Percentiles rank a stretch among this genome's conserved stretches.
Evolutionary conservation across 2,113 vertebrate species (phyloP).

Genomic region (Phasianus colchicus): DNA sequence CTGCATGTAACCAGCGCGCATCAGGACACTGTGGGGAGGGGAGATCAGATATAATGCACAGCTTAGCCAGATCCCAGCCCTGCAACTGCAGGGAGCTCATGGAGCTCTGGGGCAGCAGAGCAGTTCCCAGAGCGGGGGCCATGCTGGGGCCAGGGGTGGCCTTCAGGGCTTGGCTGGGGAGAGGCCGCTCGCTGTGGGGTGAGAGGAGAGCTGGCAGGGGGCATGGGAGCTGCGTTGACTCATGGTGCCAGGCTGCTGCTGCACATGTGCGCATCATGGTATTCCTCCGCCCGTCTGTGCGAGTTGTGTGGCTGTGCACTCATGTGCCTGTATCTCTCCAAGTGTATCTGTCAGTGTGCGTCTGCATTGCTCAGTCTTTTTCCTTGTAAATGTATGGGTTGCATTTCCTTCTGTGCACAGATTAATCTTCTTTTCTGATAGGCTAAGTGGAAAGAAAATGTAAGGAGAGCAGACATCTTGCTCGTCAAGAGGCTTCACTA

Average conservation of each 20-base stretch:
- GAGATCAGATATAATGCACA: background rate
- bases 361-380: slow-evolving; percentile 41
- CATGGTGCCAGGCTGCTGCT: background rate
- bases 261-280: background rate
- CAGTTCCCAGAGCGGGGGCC: background rate
- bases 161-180: background rate
- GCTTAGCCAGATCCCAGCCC: slow-evolving; percentile 42
- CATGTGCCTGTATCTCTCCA: background rate
- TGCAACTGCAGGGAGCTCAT: background rate
- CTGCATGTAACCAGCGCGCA: background rate
- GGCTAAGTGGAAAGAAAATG: background rate
- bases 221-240: background rate
- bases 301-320: background rate
- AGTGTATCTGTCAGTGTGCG: slow-evolving; percentile 37
- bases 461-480: background rate
- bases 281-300: background rate
- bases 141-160: background rate
- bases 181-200: background rate
- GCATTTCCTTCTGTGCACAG: background rate
- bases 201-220: background rate
- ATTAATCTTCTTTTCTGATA: background rate
- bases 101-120: background rate
- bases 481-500: background rate
- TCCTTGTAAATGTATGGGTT: background rate
- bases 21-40: background rate